Percentiles rank a stretch among this genome's conserved stretches.
Evolutionary conservation across 1,140 invertebrate species (phyloP).

Genomic region (Brachionus paranguensis): DNA sequence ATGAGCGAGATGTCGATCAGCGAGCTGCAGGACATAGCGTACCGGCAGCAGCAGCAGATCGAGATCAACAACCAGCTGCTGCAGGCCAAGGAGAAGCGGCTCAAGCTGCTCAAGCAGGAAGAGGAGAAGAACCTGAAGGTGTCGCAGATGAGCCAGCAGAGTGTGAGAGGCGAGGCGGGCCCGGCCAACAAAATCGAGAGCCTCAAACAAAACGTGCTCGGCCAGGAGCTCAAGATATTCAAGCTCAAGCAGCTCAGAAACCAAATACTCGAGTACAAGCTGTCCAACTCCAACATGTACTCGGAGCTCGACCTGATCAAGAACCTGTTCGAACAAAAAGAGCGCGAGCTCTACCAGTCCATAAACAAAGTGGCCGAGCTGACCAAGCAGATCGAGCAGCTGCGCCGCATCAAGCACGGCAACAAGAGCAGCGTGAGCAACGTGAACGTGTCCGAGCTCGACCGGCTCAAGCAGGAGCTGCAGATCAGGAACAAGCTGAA

Average conservation of each 20-base stretch:
- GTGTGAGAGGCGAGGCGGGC: neutral
- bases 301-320: constrained; percentile 84
- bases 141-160: neutral
- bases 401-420: constrained; percentile 61
- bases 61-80: constrained; percentile 82
- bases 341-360: constrained; percentile 86
- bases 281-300: constrained; percentile 38
- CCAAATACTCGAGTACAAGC: constrained; percentile 35
- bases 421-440: constrained; percentile 61
- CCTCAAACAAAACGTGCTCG: constrained; percentile 30
- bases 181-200: neutral
- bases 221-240: constrained; percentile 34
- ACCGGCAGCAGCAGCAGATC: constrained; percentile 88
- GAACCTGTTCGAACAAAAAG: constrained; percentile 90
- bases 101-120: constrained; percentile 60
- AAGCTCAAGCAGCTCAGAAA: constrained; percentile 23
- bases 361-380: constrained; percentile 90
- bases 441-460: constrained; percentile 70
- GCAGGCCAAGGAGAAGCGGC: constrained; percentile 80
- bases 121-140: neutral
- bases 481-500: constrained; percentile 92
- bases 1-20: constrained; percentile 44
- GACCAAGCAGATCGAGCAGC: constrained; percentile 82
- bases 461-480: constrained; percentile 75
- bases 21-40: constrained; percentile 90